Evolutionary conservation across 2,888 invertebrate species (phyloP), one percentile per base, ranked within the genome.

Genomic region (Epinotia demarniana): DNA sequence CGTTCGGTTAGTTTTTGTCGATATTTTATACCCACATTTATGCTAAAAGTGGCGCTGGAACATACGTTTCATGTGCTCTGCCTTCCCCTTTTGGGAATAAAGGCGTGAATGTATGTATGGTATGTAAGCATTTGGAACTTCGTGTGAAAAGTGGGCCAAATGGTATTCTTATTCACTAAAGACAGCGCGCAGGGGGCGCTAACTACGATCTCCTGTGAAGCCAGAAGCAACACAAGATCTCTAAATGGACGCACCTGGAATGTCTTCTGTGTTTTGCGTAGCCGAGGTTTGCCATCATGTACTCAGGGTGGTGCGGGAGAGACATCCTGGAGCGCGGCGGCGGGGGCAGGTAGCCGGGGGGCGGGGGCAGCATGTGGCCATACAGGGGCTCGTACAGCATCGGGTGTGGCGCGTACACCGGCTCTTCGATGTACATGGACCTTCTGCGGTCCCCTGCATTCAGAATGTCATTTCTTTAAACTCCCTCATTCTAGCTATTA

Each of bases 341-440:
- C 6, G 90, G 87, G 8, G 89, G 86, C 74, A 89, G 78, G 80
- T 89, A 89, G 6, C 89, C 89, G 23, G 91, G 91, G 0, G 85
- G 87, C 8, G 89, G 89, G 2, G 89, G 85, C 19, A 88, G 81
- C 77, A 86, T 73, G 53, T 88, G 87, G 2, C 90, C 91, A 66
- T 93, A 93, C 8, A 93, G 81, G 1, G 89, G 91, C 81, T 94
- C 94, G 77, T 93, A 93, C 67, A 92, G 79, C 83, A 91, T 87
- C 1, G 91, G 92, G 76, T 90, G 91, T 1, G 90, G 89, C 0
- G 87, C 84, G 79, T 93, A 93, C 8, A 90, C 81, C 8, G 92
- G 90, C 72, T 94, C 93, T 76, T 93, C 93, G 49, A 90, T 84
- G 80, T 90, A 93, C 84, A 91, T 84, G 16, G 94, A 94, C 78